Evolutionary conservation across 1,140 invertebrate species (phyloP).

Genomic region (Pseudomyrmex cubaensis): DNA sequence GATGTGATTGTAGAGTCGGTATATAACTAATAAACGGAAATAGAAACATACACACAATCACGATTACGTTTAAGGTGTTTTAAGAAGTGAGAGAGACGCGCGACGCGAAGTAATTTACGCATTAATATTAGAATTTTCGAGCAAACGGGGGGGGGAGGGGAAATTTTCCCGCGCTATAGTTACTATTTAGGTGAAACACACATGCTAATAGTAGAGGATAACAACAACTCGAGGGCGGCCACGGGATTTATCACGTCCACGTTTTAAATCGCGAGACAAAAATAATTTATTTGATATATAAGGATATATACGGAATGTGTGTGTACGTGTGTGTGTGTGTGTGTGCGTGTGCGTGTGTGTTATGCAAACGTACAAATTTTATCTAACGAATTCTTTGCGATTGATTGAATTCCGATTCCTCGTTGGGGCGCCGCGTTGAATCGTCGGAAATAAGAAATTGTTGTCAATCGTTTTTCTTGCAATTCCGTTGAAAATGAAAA

Average conservation of each 20-base stretch:
- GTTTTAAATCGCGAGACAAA: conserved; percentile 13
- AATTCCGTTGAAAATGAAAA: too few relatives aligned
- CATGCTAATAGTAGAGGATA: not conserved
- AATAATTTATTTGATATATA: conserved; percentile 5
- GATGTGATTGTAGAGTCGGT: conserved; percentile 83
- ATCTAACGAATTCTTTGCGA: not conserved
- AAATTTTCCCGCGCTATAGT: conserved; percentile 10
- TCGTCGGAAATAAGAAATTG: too few relatives aligned
- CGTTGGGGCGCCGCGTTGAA: too few relatives aligned
- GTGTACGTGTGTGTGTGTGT: too few relatives aligned
- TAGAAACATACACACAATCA: conserved; percentile 63
- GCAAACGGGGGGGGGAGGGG: not conserved
- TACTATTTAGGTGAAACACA: conserved; percentile 11
- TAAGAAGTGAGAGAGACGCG: conserved; percentile 31
- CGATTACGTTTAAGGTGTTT: conserved; percentile 27
- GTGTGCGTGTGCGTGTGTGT: too few relatives aligned
- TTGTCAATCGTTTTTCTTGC: too few relatives aligned
- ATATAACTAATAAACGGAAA: conserved; percentile 59
- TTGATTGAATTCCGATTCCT: too few relatives aligned
- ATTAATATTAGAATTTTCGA: conserved; percentile 69
- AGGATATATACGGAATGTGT: not conserved
- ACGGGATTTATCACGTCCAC: not conserved
- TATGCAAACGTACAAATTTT: not conserved
- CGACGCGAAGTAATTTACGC: conserved; percentile 42
- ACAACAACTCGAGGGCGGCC: not conserved